Conservation (phyloP, 2,888 invertebrate species). For the Amiota minor region DNA sequence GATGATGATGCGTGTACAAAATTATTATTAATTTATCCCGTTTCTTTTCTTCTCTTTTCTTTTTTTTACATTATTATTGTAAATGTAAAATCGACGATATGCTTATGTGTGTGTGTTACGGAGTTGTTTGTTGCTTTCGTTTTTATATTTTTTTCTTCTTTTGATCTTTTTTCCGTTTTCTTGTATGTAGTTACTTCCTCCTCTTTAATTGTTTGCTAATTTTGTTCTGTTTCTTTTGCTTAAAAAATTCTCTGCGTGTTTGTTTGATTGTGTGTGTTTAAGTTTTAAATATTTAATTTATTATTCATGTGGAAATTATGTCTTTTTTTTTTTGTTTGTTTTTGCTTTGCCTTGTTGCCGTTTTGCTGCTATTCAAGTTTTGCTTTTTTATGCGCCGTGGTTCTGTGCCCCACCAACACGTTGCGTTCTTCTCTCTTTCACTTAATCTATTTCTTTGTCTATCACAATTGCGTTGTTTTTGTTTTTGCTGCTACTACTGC, state of each 20-base stretch:
- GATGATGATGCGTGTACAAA: too few relatives aligned
- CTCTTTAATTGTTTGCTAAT: slow-evolving; percentile 13
- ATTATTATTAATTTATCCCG: too few relatives aligned
- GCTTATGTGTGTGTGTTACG: background rate
- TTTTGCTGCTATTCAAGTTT: background rate
- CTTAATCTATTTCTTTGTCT: slow-evolving; percentile 66
- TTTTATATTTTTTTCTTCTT: slow-evolving; percentile 9
- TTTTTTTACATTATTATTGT: too few relatives aligned
- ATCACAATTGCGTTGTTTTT: slow-evolving; percentile 68
- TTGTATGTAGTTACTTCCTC: background rate
- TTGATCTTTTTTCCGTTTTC: slow-evolving; percentile 4
- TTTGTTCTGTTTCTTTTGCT: slow-evolving; percentile 4
- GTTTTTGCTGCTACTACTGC: slow-evolving; percentile 47
- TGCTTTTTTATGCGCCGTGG: background rate
- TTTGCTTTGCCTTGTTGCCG: slow-evolving; percentile 3
- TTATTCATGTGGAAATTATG: slow-evolving; percentile 25
- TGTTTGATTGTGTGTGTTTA: background rate
- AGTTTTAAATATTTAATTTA: slow-evolving; percentile 21
- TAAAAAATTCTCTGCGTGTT: background rate
- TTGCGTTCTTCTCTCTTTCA: slow-evolving; percentile 39
- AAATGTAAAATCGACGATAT: background rate
- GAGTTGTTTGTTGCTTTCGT: background rate
- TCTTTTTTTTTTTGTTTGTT: background rate
- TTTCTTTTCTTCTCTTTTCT: too few relatives aligned
- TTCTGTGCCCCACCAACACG: background rate